A percentile compares a stretch with the other conserved stretches of the same genome.
These are phyloP conservation scores for Eunapius fragilis DNA, from an alignment of 37 sponge, comb jelly and placozoan genomes.

Conservation along the genomic window DNA sequence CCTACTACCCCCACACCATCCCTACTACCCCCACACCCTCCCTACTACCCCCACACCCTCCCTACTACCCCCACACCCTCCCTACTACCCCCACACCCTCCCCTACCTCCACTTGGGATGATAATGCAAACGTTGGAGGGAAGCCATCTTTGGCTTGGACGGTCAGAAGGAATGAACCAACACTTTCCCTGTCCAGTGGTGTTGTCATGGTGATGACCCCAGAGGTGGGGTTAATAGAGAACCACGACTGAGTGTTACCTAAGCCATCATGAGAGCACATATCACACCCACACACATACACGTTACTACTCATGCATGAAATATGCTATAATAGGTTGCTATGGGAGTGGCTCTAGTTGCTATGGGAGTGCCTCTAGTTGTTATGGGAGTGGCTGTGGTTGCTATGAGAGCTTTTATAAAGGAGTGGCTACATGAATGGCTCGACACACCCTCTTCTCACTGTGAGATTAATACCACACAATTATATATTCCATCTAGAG, in stretches of 20 bases:
- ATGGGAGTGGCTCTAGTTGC: no score
- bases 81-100: background rate
- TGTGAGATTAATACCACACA: no score
- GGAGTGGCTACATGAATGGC: no score
- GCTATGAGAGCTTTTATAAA: no score
- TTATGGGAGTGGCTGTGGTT: no score
- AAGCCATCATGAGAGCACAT: no score
- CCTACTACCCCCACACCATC: background rate
- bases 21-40: background rate
- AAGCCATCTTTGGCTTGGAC: background rate
- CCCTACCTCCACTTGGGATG: background rate
- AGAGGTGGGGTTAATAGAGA: background rate
- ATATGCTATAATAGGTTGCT: no score
- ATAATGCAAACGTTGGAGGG: background rate
- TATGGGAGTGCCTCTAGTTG: no score
- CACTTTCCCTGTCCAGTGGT: slow-evolving; percentile 44
- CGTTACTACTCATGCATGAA: no score
- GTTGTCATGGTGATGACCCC: slow-evolving; percentile 34
- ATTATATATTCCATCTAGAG: background rate
- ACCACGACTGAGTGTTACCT: background rate
- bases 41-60: background rate
- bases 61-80: background rate
- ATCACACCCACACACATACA: no score
- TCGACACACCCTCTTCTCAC: no score
- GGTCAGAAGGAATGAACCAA: background rate